Evolutionary conservation across 2,113 vertebrate species (phyloP).

Genomic region (Amphilophus citrinellus): DNA sequence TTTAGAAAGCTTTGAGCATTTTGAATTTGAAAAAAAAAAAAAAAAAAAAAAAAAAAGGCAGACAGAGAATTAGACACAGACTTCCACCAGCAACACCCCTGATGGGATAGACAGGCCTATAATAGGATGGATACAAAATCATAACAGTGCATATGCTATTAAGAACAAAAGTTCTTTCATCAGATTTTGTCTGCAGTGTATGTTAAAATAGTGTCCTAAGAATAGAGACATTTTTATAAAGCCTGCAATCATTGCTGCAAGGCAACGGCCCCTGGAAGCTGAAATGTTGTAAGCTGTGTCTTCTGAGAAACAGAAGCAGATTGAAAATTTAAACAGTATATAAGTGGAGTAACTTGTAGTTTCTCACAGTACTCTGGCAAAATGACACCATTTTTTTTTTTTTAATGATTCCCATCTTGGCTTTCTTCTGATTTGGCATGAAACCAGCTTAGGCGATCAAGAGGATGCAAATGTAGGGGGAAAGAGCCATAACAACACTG

Average conservation of each 20-base stretch:
- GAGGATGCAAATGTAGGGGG: background rate
- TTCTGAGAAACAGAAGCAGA: constrained; percentile 26
- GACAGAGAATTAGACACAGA: constrained; percentile 43
- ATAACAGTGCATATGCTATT: constrained; percentile 41
- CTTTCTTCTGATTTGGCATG: background rate
- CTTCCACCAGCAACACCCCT: constrained; percentile 22
- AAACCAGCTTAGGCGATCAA: background rate
- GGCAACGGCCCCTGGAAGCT: constrained; percentile 40
- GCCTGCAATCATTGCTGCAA: constrained; percentile 53
- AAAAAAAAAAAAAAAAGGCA: constrained; percentile 34
- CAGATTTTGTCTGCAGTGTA: constrained; percentile 31
- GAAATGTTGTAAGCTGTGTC: constrained; percentile 27
- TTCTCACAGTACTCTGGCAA: constrained; percentile 14
- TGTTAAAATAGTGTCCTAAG: constrained; percentile 48
- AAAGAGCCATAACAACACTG: background rate
- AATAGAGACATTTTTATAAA: constrained; percentile 50
- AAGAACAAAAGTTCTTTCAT: constrained; percentile 64
- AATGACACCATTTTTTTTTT: background rate
- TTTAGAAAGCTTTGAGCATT: constrained; percentile 32
- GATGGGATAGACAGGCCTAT: constrained; percentile 47
- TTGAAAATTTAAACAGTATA: constrained; percentile 24
- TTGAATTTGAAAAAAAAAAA: constrained; percentile 47
- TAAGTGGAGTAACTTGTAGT: constrained; percentile 23
- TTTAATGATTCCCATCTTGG: background rate
- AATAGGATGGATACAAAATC: constrained; percentile 46